A percentile compares a stretch with the other conserved stretches of the same genome.
Evolutionary conservation across 1,140 invertebrate genomes (phyloP).

Genomic region (Zaprionus nigranus): DNA sequence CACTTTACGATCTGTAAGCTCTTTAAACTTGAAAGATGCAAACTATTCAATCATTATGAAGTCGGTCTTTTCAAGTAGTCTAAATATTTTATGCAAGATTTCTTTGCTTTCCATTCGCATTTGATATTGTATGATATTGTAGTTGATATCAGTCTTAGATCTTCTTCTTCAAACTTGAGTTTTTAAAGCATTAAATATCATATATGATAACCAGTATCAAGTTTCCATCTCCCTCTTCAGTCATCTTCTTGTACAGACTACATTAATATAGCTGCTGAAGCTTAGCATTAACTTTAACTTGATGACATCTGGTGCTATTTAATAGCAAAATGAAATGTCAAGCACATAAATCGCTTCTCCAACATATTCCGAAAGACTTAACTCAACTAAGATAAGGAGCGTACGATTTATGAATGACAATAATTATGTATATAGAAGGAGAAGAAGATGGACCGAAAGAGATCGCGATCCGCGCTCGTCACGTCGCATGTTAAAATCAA

Average conservation of each 20-base stretch:
- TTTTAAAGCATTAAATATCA: neutral
- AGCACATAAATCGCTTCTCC: slow-evolving; percentile 44
- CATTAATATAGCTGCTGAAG: neutral
- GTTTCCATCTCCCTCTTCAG: neutral
- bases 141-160: neutral
- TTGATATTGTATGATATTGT: no score
- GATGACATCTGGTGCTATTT: neutral
- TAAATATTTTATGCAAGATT: neutral
- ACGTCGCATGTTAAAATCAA: slow-evolving; percentile 76
- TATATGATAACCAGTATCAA: neutral
- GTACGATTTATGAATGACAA: slow-evolving; percentile 73
- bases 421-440: slow-evolving; percentile 60
- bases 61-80: neutral
- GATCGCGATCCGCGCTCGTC: slow-evolving; percentile 20
- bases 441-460: slow-evolving; percentile 33
- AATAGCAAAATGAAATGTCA: slow-evolving; percentile 46
- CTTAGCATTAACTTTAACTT: neutral
- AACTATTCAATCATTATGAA: neutral
- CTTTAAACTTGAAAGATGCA: neutral
- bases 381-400: slow-evolving; percentile 56
- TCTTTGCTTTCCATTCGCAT: no score
- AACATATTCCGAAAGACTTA: slow-evolving; percentile 4
- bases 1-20: neutral
- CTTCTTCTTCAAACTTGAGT: neutral
- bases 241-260: neutral